Conservation (phyloP, 2,113 vertebrate genomes). For the Osmerus mordax region DNA sequence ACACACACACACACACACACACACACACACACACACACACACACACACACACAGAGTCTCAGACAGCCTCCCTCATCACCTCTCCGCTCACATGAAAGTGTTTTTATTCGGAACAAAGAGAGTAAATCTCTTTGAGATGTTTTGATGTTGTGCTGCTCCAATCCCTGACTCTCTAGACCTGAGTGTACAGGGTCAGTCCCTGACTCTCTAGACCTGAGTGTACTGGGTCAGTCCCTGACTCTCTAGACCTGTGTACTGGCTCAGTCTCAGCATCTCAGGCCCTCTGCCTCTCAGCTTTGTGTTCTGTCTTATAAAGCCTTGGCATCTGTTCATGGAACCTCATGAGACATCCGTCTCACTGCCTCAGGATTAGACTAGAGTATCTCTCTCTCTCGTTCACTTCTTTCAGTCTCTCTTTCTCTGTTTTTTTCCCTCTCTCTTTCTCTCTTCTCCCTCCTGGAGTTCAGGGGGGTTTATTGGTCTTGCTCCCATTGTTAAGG, state of each 20-base stretch:
- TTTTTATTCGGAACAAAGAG: conserved; percentile 55
- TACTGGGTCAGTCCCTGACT: conserved; percentile 29
- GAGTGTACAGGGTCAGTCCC: not conserved
- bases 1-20: too few relatives aligned
- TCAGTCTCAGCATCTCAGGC: conserved; percentile 37
- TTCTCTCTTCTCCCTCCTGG: conserved; percentile 46
- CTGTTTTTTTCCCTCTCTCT: conserved; percentile 2
- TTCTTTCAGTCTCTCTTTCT: not conserved
- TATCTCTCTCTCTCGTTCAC: conserved; percentile 61
- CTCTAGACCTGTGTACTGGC: conserved; percentile 15
- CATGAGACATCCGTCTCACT: conserved; percentile 64
- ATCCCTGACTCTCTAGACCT: conserved; percentile 22
- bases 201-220: conserved; percentile 16
- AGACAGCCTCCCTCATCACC: conserved; percentile 55
- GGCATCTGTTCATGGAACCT: conserved; percentile 65
- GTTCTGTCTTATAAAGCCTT: conserved; percentile 54
- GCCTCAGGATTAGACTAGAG: conserved; percentile 63
- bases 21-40: conserved; percentile 15
- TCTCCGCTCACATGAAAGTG: conserved; percentile 51
- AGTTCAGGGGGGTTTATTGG: conserved; percentile 68
- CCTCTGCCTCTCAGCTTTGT: conserved; percentile 46
- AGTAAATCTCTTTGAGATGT: conserved; percentile 50
- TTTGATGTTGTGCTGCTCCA: conserved; percentile 42
- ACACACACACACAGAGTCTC: conserved; percentile 27
- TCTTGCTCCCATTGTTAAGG: conserved; percentile 63